Base-by-base conservation (phyloP, 2,888 invertebrate genomes). In the Polydrusus cervinus region DNA sequence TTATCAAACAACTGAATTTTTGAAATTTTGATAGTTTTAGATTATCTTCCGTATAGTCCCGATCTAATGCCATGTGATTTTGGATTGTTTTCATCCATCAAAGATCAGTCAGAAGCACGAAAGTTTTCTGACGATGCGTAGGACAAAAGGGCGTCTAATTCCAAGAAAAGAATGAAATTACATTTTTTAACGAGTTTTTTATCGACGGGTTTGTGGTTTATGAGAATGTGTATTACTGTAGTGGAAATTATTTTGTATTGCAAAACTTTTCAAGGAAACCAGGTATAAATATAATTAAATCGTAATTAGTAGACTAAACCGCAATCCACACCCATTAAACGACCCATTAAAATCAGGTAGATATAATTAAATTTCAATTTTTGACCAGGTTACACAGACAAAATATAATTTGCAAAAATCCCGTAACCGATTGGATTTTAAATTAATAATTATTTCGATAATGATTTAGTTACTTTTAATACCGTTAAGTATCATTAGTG, bases 351-450 rank as follows among this genome's bases (percentile, higher is more conserved):
- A 30, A 30, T 34, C 57, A 18, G 16, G 38, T 18, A 60, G 18
- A 2, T 3, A 18, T 60, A 60, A 60, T 60, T 60, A 60, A 60
- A 38, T 60, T 38, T 10, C 38, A 38, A 60, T 60, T 60, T 34
- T 9, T 20, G 34, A 7, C n/a, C 30, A 55, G 34, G 7, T 8
- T 40, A 60, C 40, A 16, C 14, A 38, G 57, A 38, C 38, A 11
- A 60, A 60, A 60, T 60, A 10, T 34, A 60, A 60, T 38, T 60
- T 30, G 57, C 57, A 18, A 60, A 38, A 57, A 60, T 60, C 16
- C 18, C 38, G 38, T 60, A 38, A 60, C 57, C 10, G 14, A 60
- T 60, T 38, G 38, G 38, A 38, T 18, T 60, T 60, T 60, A 9
- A 38, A 18, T 60, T 38, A 18, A 13, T 16, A 14, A 13, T 13